A percentile compares a stretch with the other conserved stretches of the same genome.
phyloP scores from a whole-genome alignment of 2,797 vertebrate species.

The Furcifer pardalis region DNA sequence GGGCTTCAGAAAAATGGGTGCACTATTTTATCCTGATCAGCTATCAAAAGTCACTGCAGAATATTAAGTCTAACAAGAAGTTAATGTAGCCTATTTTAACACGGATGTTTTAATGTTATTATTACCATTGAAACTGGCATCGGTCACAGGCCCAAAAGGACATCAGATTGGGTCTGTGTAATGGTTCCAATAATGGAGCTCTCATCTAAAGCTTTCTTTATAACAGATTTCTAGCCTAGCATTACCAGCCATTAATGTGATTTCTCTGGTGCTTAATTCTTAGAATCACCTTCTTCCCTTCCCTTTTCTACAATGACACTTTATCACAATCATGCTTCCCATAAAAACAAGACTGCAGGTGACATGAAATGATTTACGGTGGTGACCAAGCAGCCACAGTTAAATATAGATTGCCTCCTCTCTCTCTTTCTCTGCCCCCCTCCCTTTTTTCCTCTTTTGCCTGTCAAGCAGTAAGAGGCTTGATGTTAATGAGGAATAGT shows the following conservation, averaged over 20 bases:
- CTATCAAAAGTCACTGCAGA: conserved; percentile 44
- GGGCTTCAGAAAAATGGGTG: conserved; percentile 47
- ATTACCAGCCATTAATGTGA: conserved; percentile 55
- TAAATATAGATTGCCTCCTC: conserved; percentile 4
- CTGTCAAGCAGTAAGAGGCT: conserved; percentile 43
- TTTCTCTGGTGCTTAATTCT: conserved; percentile 56
- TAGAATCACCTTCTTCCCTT: conserved; percentile 56
- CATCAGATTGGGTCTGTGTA: conserved; percentile 47
- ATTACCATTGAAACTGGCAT: conserved; percentile 59
- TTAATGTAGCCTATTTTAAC: conserved; percentile 64
- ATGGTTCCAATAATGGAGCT: conserved; percentile 61
- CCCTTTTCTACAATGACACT: conserved; percentile 43
- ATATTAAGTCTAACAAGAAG: conserved; percentile 60
- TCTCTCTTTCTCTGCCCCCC: background rate
- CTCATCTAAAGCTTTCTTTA: conserved; percentile 63
- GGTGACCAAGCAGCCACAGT: conserved; percentile 57
- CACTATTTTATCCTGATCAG: conserved; percentile 49
- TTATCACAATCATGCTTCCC: conserved; percentile 51
- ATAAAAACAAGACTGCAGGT: conserved; percentile 54
- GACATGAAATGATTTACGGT: conserved; percentile 52
- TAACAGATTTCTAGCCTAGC: conserved; percentile 51
- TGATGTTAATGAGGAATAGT: conserved; percentile 25
- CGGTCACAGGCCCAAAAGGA: conserved; percentile 50
- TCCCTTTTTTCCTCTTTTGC: background rate
- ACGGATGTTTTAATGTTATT: conserved; percentile 57